Base-by-base conservation (phyloP, 1,140 invertebrate genomes). In the Charaxes varanes region DNA sequence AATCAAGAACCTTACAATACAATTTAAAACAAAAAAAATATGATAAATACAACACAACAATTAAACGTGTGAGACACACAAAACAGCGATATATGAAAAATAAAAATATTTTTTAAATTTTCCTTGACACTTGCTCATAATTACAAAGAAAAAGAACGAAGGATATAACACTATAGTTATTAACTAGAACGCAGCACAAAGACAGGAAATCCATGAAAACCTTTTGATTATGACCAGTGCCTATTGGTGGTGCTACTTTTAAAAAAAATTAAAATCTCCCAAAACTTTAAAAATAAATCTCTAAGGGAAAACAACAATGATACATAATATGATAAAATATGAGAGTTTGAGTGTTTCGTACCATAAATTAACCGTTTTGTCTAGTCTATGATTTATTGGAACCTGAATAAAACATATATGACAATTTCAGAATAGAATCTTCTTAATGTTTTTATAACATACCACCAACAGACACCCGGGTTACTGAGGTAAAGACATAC, bases 41-140 rank as follows among this genome's bases (percentile, higher is more conserved):
- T 24, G 27, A 16, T 14, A 31, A 17, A 36, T 19, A 7, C 15
- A 30, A 10, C 15, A 46, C 11, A 22, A 2, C 10, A 21, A 16
- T 5, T 12, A n/a, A 15, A 30, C 1, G 4, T 44, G 17, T 48
- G 15, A 46, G 38, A 64, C 56, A 42, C 53, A 36, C 55, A 68
- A 70, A 77, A 76, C 71, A 76, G 58, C 62, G 70, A 71, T 67
- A 52, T 22, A 16, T 17, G 10, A 10, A 13, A 52, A 36, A 38
- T 33, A 27, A 28, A 31, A 37, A 48, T 37, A 41, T 13, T 14
- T 40, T 41, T 31, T 40, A 18, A 43, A 57, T 67, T 76, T 62
- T 62, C 59, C 55, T 74, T 72, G 31, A 81, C 77, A 81, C 73
- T 81, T 81, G 73, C 65, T 78, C 65, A 66, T 77, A 81, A 68